Conservation (phyloP, 2,797 vertebrate species). For the Poecilia picta region DNA sequence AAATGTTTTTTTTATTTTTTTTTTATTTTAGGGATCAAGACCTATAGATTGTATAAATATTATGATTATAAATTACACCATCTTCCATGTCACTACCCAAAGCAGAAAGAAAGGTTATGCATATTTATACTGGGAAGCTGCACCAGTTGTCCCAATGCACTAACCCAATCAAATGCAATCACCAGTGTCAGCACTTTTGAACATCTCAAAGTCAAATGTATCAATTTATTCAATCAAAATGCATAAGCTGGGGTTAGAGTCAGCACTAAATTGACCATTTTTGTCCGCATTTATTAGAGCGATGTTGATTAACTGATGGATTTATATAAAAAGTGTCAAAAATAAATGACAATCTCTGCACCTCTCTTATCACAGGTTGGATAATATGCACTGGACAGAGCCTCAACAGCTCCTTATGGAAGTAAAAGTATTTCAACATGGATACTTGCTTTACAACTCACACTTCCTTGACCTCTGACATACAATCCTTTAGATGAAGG, state of each 20-base stretch:
- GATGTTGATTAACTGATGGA: constrained; percentile 32
- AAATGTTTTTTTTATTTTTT: neutral
- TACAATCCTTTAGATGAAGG: constrained; percentile 40
- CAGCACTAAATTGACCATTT: constrained; percentile 22
- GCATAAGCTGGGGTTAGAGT: constrained; percentile 56
- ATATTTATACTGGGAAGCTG: constrained; percentile 45
- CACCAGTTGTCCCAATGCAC: constrained; percentile 49
- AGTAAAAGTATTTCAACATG: constrained; percentile 81
- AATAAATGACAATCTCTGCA: constrained; percentile 55
- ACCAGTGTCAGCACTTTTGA: constrained; percentile 54
- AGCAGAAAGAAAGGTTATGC: constrained; percentile 40
- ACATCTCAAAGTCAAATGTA: constrained; percentile 70
- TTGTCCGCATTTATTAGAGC: constrained; percentile 17
- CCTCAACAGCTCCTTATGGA: constrained; percentile 78
- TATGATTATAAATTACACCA: neutral
- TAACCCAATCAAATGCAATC: constrained; percentile 28
- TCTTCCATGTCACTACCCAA: constrained; percentile 8
- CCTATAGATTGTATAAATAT: neutral
- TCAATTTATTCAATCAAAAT: constrained; percentile 57
- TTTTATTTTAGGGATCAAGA: neutral
- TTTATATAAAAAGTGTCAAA: constrained; percentile 9
- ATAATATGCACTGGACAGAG: constrained; percentile 80
- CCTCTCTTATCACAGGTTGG: constrained; percentile 77
- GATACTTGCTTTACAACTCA: constrained; percentile 84
- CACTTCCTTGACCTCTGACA: constrained; percentile 57